These are phyloP conservation scores for Chymomyza caudatula DNA, from an alignment of 2,888 invertebrate genomes.

Conservation along the genomic window DNA sequence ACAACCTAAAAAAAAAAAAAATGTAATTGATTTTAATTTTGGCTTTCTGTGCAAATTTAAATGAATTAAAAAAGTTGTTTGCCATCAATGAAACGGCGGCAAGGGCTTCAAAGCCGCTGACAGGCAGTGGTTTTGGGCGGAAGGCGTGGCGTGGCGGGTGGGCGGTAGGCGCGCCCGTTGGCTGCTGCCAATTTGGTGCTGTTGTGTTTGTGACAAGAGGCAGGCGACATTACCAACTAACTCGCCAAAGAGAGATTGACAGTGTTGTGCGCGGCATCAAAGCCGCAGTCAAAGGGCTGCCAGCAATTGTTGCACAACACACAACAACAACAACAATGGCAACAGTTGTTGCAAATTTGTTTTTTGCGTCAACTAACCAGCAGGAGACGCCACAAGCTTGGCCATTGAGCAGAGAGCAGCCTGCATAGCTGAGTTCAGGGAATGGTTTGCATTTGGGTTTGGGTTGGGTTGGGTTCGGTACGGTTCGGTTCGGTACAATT, in stretches of 20 bases:
- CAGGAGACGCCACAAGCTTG: background rate
- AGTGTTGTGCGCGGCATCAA: background rate
- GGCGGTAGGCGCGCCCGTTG: background rate
- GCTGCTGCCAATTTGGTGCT: background rate
- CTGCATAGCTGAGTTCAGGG: background rate
- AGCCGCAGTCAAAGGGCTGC: background rate
- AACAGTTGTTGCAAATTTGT: constrained; percentile 3
- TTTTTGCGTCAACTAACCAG: constrained; percentile 3
- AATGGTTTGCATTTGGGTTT: background rate
- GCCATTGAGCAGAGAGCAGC: background rate
- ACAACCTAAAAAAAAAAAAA: background rate
- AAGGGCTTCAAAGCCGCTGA: constrained; percentile 6
- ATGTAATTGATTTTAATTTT: background rate
- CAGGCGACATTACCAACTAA: background rate
- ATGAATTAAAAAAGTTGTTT: constrained; percentile 11
- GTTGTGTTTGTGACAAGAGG: background rate
- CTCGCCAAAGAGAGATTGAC: background rate
- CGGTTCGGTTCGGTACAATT: background rate
- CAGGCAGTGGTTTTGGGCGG: background rate
- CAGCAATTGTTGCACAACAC: background rate
- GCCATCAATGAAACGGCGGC: constrained; percentile 3
- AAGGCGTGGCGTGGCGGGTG: background rate
- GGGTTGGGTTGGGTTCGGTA: background rate
- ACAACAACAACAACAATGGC: constrained; percentile 4
- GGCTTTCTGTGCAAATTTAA: background rate